Percentiles rank a stretch among this genome's conserved stretches.
phyloP scores from a whole-genome alignment of 2,113 vertebrate genomes.

The Naja naja region DNA sequence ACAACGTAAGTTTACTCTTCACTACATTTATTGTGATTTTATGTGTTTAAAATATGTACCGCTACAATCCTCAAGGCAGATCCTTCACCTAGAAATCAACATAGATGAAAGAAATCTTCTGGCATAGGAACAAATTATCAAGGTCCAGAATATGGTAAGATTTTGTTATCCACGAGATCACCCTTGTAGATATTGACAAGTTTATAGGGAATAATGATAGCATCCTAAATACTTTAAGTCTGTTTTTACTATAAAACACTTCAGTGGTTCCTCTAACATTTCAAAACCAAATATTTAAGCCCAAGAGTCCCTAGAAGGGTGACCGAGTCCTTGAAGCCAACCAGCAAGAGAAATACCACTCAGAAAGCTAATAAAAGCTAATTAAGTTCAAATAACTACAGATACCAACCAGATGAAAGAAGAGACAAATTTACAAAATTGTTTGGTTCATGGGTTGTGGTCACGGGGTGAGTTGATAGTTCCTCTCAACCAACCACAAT shows the following conservation, averaged over 20 bases:
- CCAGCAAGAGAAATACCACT: background rate
- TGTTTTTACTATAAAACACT: background rate
- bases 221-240: background rate
- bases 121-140: background rate
- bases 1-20: slow-evolving; percentile 86
- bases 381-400: background rate
- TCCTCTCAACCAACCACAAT: background rate
- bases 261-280: background rate
- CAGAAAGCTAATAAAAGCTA: background rate
- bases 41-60: background rate
- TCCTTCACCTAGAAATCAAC: background rate
- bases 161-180: background rate
- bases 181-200: background rate
- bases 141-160: background rate
- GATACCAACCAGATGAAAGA: background rate
- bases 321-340: background rate
- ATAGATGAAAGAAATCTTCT: background rate
- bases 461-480: background rate
- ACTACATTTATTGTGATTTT: background rate
- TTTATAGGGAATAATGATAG: background rate
- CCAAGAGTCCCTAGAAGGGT: background rate
- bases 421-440: background rate
- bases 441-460: background rate
- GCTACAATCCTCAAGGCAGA: background rate
- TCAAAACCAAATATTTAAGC: background rate